Evolutionary conservation across 2,888 invertebrate species (phyloP).

Genomic region (Acleris laterana): DNA sequence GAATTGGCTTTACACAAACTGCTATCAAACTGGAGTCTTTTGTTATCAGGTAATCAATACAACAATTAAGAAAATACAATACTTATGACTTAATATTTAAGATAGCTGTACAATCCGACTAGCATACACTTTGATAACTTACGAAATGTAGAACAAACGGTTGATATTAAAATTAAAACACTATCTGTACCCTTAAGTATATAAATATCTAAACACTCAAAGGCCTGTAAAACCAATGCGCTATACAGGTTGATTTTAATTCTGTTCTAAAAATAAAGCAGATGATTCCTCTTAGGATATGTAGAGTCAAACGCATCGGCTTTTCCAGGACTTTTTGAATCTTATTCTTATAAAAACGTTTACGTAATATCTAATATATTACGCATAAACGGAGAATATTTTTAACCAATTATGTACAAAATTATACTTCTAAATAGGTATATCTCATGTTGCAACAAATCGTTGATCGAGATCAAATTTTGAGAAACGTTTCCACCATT

Average conservation of each 20-base stretch:
- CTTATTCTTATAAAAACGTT: slow-evolving; percentile 16
- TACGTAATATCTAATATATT: slow-evolving; percentile 10
- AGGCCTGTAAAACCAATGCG: slow-evolving; percentile 22
- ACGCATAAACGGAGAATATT: slow-evolving; percentile 14
- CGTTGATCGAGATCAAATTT: no score
- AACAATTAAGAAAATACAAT: slow-evolving; percentile 71
- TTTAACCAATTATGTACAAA: slow-evolving; percentile 12
- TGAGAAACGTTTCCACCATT: no score
- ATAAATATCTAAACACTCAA: slow-evolving; percentile 49
- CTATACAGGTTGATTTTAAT: not conserved
- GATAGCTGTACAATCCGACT: slow-evolving; percentile 79
- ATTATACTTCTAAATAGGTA: no score
- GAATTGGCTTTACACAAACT: slow-evolving; percentile 20
- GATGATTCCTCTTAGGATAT: slow-evolving; percentile 1
- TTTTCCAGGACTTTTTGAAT: slow-evolving; percentile 13
- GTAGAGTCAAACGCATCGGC: slow-evolving; percentile 2
- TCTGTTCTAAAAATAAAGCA: not conserved
- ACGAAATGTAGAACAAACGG: slow-evolving; percentile 62
- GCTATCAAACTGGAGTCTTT: slow-evolving; percentile 49
- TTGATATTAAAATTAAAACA: slow-evolving; percentile 62
- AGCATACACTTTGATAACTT: slow-evolving; percentile 68
- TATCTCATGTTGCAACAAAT: no score
- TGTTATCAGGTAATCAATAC: slow-evolving; percentile 53
- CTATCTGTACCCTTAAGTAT: slow-evolving; percentile 69
- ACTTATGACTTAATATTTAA: slow-evolving; percentile 62